Conservation (phyloP, 2,797 vertebrate species). For the Helicolenus hilgendorfi region DNA sequence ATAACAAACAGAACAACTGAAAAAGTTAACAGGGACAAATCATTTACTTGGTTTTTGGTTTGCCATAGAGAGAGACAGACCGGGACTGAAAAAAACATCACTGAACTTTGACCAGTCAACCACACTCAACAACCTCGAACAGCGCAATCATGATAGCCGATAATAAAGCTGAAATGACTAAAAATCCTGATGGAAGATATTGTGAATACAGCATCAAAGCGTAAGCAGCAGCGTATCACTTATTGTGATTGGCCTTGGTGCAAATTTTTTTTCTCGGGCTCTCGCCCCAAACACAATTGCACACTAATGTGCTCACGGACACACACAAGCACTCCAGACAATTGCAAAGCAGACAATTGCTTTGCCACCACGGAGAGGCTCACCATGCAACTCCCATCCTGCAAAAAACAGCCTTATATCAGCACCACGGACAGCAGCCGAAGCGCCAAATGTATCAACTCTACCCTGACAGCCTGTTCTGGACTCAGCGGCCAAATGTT, state of each 20-base stretch:
- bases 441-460: neutral
- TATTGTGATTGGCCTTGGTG: too few relatives aligned
- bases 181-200: neutral
- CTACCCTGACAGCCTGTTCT: neutral
- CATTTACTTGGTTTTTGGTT: neutral
- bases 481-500: neutral
- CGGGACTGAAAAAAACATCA: neutral
- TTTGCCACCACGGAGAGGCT: neutral
- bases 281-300: too few relatives aligned
- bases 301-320: neutral
- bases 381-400: neutral
- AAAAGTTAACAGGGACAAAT: constrained; percentile 6
- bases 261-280: too few relatives aligned
- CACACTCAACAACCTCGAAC: neutral
- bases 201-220: neutral
- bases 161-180: neutral
- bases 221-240: too few relatives aligned
- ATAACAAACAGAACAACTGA: neutral
- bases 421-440: neutral
- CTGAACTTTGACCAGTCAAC: neutral
- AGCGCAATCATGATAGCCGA: neutral
- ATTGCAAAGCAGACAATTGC: neutral
- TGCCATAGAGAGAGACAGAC: neutral
- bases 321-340: neutral
- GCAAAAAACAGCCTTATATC: neutral